These are phyloP conservation scores for Siniperca knerii DNA, from an alignment of 2,113 vertebrate species.

Conservation along the genomic window DNA sequence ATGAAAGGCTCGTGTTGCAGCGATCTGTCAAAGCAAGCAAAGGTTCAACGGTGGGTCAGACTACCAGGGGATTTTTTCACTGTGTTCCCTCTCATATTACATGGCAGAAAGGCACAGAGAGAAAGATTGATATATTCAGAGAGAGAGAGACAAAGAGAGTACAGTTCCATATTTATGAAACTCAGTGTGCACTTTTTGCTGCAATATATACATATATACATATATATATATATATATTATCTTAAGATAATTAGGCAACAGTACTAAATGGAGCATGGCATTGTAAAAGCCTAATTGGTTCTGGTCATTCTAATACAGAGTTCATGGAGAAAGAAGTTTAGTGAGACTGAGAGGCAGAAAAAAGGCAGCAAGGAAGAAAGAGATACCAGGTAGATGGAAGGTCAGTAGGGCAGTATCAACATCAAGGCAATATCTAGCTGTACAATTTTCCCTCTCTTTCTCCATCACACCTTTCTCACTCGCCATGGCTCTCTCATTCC, in stretches of 20 bases:
- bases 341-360: slow-evolving; percentile 27
- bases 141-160: slow-evolving; percentile 3
- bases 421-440: slow-evolving; percentile 59
- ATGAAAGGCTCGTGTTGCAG: slow-evolving; percentile 75
- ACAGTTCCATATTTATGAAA: slow-evolving; percentile 3
- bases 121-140: slow-evolving; percentile 45
- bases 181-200: not conserved
- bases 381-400: slow-evolving; percentile 42
- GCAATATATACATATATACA: no score
- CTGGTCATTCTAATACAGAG: slow-evolving; percentile 18
- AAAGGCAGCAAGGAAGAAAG: slow-evolving; percentile 9
- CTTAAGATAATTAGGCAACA: slow-evolving; percentile 30
- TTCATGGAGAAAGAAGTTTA: slow-evolving; percentile 14
- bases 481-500: slow-evolving; percentile 33
- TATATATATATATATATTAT: no score
- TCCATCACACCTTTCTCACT: slow-evolving; percentile 40
- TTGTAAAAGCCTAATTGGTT: slow-evolving; percentile 36
- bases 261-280: slow-evolving; percentile 22
- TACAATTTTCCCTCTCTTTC: slow-evolving; percentile 38
- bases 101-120: slow-evolving; percentile 32
- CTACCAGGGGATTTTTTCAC: slow-evolving; percentile 54
- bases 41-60: slow-evolving; percentile 82
- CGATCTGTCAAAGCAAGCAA: slow-evolving; percentile 76
- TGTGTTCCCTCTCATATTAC: slow-evolving; percentile 71
- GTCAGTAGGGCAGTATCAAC: slow-evolving; percentile 53